These are phyloP conservation scores for Oasisia sp. DNA, from an alignment of 2,888 invertebrate genomes.

Conservation along the genomic window DNA sequence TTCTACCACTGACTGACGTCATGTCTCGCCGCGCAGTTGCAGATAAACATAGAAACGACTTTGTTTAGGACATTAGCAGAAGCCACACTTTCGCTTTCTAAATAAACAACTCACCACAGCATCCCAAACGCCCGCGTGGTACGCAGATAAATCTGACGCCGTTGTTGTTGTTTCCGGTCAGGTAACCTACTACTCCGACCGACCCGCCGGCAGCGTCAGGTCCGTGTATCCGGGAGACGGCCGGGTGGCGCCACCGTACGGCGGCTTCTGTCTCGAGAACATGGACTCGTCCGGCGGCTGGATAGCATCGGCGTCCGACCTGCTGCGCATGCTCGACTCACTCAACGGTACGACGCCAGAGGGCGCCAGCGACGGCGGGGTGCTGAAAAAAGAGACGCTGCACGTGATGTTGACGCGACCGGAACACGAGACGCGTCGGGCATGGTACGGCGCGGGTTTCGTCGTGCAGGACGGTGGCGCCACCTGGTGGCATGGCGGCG, in stretches of 20 bases:
- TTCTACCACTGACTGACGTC: neutral
- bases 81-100: neutral
- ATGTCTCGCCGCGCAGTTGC: neutral
- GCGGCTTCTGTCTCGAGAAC: constrained; percentile 54
- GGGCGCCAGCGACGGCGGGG: neutral
- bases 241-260: constrained; percentile 53
- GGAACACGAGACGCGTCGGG: neutral
- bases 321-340: constrained; percentile 42
- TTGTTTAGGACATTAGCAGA: neutral
- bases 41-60: neutral
- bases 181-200: constrained; percentile 42
- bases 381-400: constrained; percentile 32
- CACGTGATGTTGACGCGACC: constrained; percentile 34
- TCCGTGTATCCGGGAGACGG: constrained; percentile 39
- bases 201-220: constrained; percentile 29
- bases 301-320: constrained; percentile 50
- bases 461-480: constrained; percentile 54
- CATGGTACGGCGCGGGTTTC: constrained; percentile 56
- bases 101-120: neutral
- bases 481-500: constrained; percentile 59
- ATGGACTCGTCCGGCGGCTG: constrained; percentile 56
- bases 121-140: neutral
- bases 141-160: neutral
- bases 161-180: constrained; percentile 1
- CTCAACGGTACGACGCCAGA: constrained; percentile 30